Conservation (phyloP, 2,113 vertebrate genomes). For the Tichodroma muraria region DNA sequence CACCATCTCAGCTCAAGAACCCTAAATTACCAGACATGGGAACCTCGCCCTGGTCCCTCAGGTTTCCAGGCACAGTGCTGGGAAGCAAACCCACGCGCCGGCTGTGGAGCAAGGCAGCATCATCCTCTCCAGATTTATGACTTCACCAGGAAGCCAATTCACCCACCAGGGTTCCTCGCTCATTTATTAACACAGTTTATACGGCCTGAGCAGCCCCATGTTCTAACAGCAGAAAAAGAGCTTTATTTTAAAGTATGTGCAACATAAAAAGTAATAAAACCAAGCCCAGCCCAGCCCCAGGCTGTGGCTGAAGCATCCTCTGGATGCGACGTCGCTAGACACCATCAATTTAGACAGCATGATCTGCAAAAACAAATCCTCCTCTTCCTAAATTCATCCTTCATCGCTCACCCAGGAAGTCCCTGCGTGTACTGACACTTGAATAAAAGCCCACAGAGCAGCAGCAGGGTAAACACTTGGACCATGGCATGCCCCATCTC, state of each 20-base stretch:
- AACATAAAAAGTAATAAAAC: not conserved
- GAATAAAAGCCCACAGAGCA: constrained; percentile 57
- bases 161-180: not conserved
- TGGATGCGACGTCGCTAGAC: fast-evolving
- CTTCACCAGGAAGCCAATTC: constrained; percentile 45
- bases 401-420: not conserved
- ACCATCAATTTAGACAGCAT: not conserved
- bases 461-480: not conserved
- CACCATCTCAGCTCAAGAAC: not conserved
- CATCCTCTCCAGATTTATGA: constrained; percentile 24
- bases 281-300: fast-evolving
- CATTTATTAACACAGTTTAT: constrained; percentile 30
- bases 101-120: not conserved
- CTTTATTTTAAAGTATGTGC: not conserved
- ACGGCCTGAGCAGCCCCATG: not conserved
- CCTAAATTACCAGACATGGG: not conserved
- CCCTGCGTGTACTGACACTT: not conserved
- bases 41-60: not conserved
- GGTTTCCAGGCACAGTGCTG: not conserved
- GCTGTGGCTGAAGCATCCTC: not conserved
- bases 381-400: not conserved
- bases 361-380: not conserved
- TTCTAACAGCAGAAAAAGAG: not conserved
- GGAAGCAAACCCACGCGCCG: not conserved
- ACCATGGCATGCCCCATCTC: not conserved